phyloP scores from a whole-genome alignment of 2,113 vertebrate species.

The Solenodon paradoxus region DNA sequence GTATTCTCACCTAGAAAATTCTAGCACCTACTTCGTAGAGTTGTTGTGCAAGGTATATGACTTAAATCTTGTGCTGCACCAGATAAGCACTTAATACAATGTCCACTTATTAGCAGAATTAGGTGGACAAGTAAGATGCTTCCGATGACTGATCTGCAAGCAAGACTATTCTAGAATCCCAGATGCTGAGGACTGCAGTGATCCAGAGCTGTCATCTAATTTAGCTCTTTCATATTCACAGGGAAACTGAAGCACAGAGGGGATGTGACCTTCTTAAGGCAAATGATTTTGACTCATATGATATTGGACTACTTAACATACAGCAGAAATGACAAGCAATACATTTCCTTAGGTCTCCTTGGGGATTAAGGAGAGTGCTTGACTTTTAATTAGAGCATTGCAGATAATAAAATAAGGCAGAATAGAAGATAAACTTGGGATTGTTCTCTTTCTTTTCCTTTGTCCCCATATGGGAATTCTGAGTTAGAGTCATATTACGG shows the following conservation, averaged over 20 bases:
- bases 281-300: neutral
- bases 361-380: neutral
- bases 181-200: rapidly evolving
- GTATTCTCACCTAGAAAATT: neutral
- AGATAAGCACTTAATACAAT: neutral
- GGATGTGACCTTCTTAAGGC: neutral
- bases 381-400: conserved; percentile 56
- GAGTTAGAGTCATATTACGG: neutral
- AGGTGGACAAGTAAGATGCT: neutral
- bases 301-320: neutral
- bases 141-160: neutral
- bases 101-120: too few species aligned
- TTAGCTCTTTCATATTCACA: neutral
- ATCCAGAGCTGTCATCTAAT: rapidly evolving
- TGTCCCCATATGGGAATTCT: neutral
- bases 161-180: neutral
- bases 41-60: neutral
- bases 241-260: neutral
- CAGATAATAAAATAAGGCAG: neutral
- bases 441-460: neutral
- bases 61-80: neutral
- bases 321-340: conserved; percentile 26
- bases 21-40: neutral
- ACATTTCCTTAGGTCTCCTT: conserved; percentile 23
- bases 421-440: neutral